Evolutionary conservation across 2,113 vertebrate genomes (phyloP), one percentile per base, ranked within the genome.

Genomic region (Sinocyclocheilus rhinocerous): DNA sequence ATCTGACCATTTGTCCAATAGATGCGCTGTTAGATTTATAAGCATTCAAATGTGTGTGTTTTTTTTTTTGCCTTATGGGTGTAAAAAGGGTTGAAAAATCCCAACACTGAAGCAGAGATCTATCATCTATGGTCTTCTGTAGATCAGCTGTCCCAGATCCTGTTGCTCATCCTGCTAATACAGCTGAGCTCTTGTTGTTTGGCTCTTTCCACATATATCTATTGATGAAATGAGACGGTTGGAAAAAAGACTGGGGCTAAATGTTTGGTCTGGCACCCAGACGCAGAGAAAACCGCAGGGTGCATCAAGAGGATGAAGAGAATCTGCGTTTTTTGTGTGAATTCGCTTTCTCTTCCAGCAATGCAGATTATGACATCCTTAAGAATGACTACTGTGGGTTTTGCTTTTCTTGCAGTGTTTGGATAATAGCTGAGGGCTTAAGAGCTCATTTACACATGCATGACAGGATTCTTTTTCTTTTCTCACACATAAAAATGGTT

Each of bases 171-270:
- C 18, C 36, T n/a, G 70, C 70, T 13, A 86, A 86, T 86, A 85
- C 73, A 80, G 86, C 52, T 81, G 81, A 90, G 36, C 81, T 67
- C 36, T 59, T 81, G 89, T 78, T n/a, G 42, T 84, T 85, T 83
- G 45, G 78, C 73, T 67, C 5, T 55, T 73, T 86, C 22, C 26
- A 36, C 26, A 81, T 79, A 85, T 83, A 76, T 84, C 52, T 70
- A 82, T 48, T 57, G 63, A 83, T 87, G 8, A 45, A 45, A 45
- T 45, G 42, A 45, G 42, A 45, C 1, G 9, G 42, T 45, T 45
- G 42, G 75, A 76, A 59, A 57, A 75, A 84, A 70, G 22, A 42
- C 52, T 24, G 18, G n/a, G 72, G 61, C 48, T 83, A 63, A 84
- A 88, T 85, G 52, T 89, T 84, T 88, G 13, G 72, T 69, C 67